Conservation (phyloP, 2,797 vertebrate genomes). For the Melanotaenia boesemani region DNA sequence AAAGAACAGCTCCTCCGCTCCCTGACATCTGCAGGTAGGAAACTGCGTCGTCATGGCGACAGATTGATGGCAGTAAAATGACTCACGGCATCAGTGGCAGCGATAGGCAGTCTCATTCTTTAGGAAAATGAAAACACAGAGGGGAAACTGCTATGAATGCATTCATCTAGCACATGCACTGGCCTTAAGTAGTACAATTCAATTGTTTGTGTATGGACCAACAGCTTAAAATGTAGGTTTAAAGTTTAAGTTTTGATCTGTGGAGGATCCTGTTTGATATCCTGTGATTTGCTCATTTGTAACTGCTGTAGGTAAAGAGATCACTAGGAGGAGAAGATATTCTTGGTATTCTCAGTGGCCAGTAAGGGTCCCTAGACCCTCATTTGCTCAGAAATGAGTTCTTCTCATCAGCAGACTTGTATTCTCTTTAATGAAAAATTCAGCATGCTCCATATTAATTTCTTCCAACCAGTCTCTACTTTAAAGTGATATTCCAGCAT, state of each 20-base stretch:
- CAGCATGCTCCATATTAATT: not conserved
- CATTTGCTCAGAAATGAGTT: constrained; percentile 60
- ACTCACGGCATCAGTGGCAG: constrained; percentile 26
- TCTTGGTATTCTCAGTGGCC: constrained; percentile 68
- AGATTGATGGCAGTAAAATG: constrained; percentile 3
- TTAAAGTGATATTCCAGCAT: not conserved
- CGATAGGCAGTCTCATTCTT: not conserved
- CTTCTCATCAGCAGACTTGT: constrained; percentile 31
- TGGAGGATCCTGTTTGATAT: not conserved
- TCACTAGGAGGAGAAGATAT: constrained; percentile 62
- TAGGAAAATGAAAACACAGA: not conserved
- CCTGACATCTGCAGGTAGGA: constrained; percentile 70
- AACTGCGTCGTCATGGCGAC: constrained; percentile 37
- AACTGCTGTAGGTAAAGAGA: constrained; percentile 39
- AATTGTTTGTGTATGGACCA: not conserved
- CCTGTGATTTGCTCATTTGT: constrained; percentile 19
- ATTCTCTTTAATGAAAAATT: constrained; percentile 7
- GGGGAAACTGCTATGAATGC: not conserved
- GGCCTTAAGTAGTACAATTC: not conserved
- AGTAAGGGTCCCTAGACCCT: constrained; percentile 62
- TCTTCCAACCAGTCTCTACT: not conserved
- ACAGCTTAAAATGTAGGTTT: not conserved
- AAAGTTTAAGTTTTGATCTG: constrained; percentile 7
- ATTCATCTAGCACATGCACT: not conserved
- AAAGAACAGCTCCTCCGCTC: constrained; percentile 72